These are phyloP conservation scores for Galleria mellonella DNA, from an alignment of 1,140 invertebrate genomes.

Conservation along the genomic window DNA sequence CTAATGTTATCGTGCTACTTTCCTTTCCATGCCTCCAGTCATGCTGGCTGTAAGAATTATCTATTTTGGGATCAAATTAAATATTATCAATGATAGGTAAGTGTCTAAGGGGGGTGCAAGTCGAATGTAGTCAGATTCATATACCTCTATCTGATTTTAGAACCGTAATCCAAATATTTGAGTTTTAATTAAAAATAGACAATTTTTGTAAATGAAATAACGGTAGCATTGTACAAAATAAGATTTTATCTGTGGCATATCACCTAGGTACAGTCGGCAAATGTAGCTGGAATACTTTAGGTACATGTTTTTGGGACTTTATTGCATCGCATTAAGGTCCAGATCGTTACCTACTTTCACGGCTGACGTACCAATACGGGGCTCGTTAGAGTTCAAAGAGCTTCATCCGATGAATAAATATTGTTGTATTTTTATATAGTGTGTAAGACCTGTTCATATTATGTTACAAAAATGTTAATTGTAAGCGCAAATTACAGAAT, in stretches of 20 bases:
- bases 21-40: constrained; percentile 2
- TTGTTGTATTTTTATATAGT: constrained; percentile 67
- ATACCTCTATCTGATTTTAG: constrained; percentile 3
- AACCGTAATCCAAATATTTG: constrained; percentile 11
- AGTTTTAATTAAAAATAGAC: constrained; percentile 11
- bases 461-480: constrained; percentile 17
- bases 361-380: constrained; percentile 12
- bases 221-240: constrained; percentile 42
- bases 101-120: constrained; percentile 4
- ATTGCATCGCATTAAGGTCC: too few species aligned
- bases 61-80: constrained; percentile 61
- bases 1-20: constrained; percentile 9
- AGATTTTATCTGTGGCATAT: constrained; percentile 55
- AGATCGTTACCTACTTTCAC: constrained; percentile 1
- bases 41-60: constrained; percentile 30
- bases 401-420: constrained; percentile 21
- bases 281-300: too few species aligned
- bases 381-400: neutral
- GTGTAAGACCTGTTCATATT: constrained; percentile 49
- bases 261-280: constrained; percentile 28
- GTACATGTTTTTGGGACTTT: too few species aligned
- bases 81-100: constrained; percentile 6
- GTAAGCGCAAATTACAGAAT: constrained; percentile 5
- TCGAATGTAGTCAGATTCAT: constrained; percentile 6
- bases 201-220: constrained; percentile 31